phyloP scores from a whole-genome alignment of 2,888 invertebrate species.

The Mantis religiosa region DNA sequence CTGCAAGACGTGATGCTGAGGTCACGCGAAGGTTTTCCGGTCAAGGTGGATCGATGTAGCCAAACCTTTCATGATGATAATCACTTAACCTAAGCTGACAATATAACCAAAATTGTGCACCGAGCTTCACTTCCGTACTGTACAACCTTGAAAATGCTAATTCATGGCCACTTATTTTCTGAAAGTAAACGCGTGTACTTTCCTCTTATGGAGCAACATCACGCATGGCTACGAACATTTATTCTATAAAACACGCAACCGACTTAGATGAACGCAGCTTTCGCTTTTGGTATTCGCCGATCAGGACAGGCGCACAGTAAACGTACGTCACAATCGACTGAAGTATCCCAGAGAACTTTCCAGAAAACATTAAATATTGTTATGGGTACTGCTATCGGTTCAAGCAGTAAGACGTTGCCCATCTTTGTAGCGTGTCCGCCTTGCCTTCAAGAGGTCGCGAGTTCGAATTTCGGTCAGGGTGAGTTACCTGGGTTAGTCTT shows the following conservation, averaged over 20 bases:
- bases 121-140: not conserved
- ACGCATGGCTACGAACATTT: not conserved
- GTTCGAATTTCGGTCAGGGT: no score
- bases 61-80: not conserved
- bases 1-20: not conserved
- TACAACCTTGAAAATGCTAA: not conserved
- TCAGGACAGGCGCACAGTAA: no score
- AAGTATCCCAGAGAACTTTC: no score
- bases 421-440: no score
- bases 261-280: not conserved
- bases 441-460: no score
- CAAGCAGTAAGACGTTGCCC: no score
- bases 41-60: not conserved
- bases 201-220: not conserved
- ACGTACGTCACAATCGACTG: no score
- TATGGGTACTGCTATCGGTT: no score
- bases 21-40: not conserved
- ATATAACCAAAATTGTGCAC: not conserved
- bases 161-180: not conserved
- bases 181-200: not conserved
- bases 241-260: not conserved
- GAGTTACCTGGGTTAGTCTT: no score
- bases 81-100: not conserved
- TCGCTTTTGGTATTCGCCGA: no score
- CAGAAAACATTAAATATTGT: no score